phyloP scores from a whole-genome alignment of 2,888 invertebrate species.

The Hydriomena furcata region DNA sequence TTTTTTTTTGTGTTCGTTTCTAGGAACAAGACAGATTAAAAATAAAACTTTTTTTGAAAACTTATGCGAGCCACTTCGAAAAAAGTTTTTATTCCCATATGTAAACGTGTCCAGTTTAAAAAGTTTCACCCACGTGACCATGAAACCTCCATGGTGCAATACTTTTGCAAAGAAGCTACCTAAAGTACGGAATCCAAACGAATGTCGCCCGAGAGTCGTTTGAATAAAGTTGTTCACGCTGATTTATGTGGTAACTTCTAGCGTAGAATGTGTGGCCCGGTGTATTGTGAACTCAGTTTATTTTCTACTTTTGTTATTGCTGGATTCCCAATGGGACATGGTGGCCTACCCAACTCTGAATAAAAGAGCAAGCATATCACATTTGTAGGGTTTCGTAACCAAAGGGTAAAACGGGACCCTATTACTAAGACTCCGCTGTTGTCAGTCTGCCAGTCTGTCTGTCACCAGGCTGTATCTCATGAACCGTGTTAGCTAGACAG shows the following conservation, averaged over 20 bases:
- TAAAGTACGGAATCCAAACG: slow-evolving; percentile 63
- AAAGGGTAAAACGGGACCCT: too few relatives aligned
- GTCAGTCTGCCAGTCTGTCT: too few relatives aligned
- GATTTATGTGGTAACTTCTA: slow-evolving; percentile 79
- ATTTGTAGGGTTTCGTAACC: too few relatives aligned
- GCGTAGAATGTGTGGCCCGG: slow-evolving; percentile 63
- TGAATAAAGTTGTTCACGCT: slow-evolving; percentile 79
- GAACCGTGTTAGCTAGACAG: too few relatives aligned
- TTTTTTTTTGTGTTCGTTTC: too few relatives aligned
- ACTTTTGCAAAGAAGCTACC: slow-evolving; percentile 7
- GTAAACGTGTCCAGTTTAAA: slow-evolving; percentile 6
- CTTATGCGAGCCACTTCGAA: too few relatives aligned
- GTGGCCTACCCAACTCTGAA: slow-evolving; percentile 22
- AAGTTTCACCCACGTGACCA: background rate
- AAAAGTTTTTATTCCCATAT: too few relatives aligned
- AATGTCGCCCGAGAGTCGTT: slow-evolving; percentile 81
- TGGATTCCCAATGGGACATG: slow-evolving; percentile 49
- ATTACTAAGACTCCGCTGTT: too few relatives aligned
- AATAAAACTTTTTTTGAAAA: too few relatives aligned
- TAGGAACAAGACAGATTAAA: too few relatives aligned
- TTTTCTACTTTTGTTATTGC: slow-evolving; percentile 58
- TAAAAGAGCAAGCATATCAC: background rate
- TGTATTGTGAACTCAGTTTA: slow-evolving; percentile 68
- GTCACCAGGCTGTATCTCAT: too few relatives aligned
- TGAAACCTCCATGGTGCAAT: slow-evolving; percentile 8